Conservation (phyloP, 2,113 vertebrate genomes). For the Grallaria varia region DNA sequence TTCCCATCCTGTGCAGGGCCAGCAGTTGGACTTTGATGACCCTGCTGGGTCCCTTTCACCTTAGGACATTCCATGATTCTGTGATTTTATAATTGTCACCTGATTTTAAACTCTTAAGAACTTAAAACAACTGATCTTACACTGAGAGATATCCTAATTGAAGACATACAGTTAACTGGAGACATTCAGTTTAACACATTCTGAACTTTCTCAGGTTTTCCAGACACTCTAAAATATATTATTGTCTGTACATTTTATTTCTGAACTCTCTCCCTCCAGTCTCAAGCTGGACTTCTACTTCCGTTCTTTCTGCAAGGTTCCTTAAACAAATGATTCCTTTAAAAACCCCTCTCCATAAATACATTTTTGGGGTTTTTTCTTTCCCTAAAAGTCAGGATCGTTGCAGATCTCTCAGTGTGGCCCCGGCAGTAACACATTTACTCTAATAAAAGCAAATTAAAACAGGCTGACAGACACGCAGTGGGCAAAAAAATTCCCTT, state of each 20-base stretch:
- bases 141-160: rapidly evolving
- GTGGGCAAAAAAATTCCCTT: too few relatives aligned
- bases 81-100: background rate
- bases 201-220: background rate
- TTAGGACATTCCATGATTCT: background rate
- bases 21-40: background rate
- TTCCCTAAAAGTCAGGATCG: background rate
- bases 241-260: background rate
- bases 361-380: background rate
- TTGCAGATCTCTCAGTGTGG: background rate
- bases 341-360: background rate
- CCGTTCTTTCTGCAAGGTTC: background rate
- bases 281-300: background rate
- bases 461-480: background rate
- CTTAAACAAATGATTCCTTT: background rate
- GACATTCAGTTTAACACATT: background rate
- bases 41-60: too few relatives aligned
- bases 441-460: background rate
- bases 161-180: background rate
- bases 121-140: background rate
- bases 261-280: background rate
- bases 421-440: background rate
- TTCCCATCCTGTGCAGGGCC: background rate
- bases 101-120: background rate
- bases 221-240: background rate